Percentiles rank a stretch among this genome's conserved stretches.
These are phyloP conservation scores for Liodrosophila aerea DNA, from an alignment of 2,888 invertebrate species.

Conservation along the genomic window DNA sequence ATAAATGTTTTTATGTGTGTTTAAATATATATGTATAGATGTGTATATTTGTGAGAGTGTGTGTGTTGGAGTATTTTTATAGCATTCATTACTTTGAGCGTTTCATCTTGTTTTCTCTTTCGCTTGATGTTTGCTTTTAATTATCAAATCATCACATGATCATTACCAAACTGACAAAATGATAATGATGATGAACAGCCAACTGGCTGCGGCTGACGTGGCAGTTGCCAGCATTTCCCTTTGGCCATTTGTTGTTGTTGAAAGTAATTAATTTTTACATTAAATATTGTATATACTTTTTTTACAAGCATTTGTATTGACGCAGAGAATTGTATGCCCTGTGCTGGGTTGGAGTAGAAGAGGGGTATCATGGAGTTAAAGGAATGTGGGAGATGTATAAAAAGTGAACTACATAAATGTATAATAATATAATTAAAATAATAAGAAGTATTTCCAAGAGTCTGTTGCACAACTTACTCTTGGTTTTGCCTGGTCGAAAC, in stretches of 20 bases:
- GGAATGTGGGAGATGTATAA: neutral
- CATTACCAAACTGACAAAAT: slow-evolving; percentile 60
- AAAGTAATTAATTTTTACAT: slow-evolving; percentile 54
- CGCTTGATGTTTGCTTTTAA: slow-evolving; percentile 71
- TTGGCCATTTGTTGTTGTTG: slow-evolving; percentile 35
- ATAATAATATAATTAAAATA: neutral
- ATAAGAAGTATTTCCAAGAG: too few relatives aligned
- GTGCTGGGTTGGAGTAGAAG: neutral
- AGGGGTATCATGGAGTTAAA: neutral
- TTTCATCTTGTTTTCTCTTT: slow-evolving; percentile 57
- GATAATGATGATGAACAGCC: slow-evolving; percentile 22
- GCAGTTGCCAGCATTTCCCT: slow-evolving; percentile 28
- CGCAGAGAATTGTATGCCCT: slow-evolving; percentile 23
- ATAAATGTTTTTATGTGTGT: slow-evolving; percentile 4
- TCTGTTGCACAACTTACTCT: too few relatives aligned
- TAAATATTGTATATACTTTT: slow-evolving; percentile 19
- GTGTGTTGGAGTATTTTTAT: slow-evolving; percentile 44
- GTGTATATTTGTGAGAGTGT: slow-evolving; percentile 8
- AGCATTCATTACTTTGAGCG: slow-evolving; percentile 53
- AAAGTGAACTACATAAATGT: neutral
- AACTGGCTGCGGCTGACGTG: neutral
- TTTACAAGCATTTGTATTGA: slow-evolving; percentile 28
- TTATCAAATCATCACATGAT: slow-evolving; percentile 76
- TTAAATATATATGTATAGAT: neutral
- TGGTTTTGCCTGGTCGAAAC: too few relatives aligned